Evolutionary conservation across 2,888 invertebrate species (phyloP), one percentile per base, ranked within the genome.

Genomic region (Lathronympha strigana): DNA sequence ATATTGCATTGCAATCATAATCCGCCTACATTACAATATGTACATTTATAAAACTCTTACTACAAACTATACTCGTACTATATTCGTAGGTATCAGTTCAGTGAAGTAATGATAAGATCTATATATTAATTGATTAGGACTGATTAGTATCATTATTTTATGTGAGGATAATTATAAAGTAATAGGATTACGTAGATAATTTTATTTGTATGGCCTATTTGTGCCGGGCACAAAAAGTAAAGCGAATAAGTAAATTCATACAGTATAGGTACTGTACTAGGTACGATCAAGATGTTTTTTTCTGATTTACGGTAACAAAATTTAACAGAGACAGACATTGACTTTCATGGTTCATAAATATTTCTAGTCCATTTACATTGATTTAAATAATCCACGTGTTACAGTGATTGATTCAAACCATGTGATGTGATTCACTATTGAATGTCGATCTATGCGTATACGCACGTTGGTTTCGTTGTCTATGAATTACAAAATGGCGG

Each of bases 381-480:
- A 23, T 53, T n/a, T 38, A 53, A 38, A 36, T 23, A 19, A 23
- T 15, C 36, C 23, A 21, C 51, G 21, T 36, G 49, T 36, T 6
- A 13, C 15, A 47, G 36, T 19, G 25, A 49, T 60, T 49, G 36
- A 49, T 36, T 17, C 23, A 23, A 23, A 47, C 15, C 47, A 21
- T 38, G 13, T 49, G 49, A n/a, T n/a, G n/a, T n/a, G n/a, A n/a
- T n/a, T 4, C 36, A 36, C 17, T 49, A 50, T 40, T 61, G 4
- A 61, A 61, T 19, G 50, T 38, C 60, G 28, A 50, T 60, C 60
- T 17, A 38, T 38, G 60, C 38, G 28, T n/a, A 17, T 25, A 17
- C 45, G 60, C 49, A 25, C 19, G 11, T 31, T 17, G 33, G 33
- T 33, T 53, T 36, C 53, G 38, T n/a, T 38, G 53, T 38, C 36